Base-by-base conservation (phyloP, 2,797 vertebrate genomes). In the Crenichthys baileyi region DNA sequence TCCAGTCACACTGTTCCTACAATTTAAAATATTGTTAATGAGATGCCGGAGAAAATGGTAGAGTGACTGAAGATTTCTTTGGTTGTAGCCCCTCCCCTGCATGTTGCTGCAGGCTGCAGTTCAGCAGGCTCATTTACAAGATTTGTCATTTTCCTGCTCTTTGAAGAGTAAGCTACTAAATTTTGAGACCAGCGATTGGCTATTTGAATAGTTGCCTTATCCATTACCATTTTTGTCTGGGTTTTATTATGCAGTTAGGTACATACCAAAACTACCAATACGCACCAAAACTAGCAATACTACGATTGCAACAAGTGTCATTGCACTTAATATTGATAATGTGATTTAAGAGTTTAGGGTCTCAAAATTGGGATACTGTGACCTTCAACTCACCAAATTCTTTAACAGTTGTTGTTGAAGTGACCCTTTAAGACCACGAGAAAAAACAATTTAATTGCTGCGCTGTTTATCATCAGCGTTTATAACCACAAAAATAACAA, bases 361-460 rank as follows among this genome's bases (percentile, higher is more conserved):
- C 24, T 70, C 48, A 70, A 70, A 70, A 48, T 46, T 48, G n/a
- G n/a, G 7, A 48, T 46, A 26, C 22, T 48, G 24, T 70, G 44
- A 70, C 24, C n/a, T 48, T 48, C 6, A 26, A 46, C 24, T 70
- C 39, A 70, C 12, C 67, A 41, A 46, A 48, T 11, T 70, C 11
- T 15, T 70, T 16, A 46, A 26, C n/a, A 46, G 63, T 20, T 2
- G 39, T 41, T 67, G 63, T 31, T 67, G 63, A 39, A 67, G 63
- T 67, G 36, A 36, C 63, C 36, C 63, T 67, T 67, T 41, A 41
- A 41, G 18, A 65, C 31, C 18, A 11, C 0, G 1, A 77, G 22
- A 36, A 75, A 65, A 41, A 73, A 31, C n/a, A 50, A 39, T 71
- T 39, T 22, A 60, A 79, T 6, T 71, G 56, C 31, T 56, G 29